Conservation (phyloP, 2,113 vertebrate species). For the Argyrosomus japonicus region DNA sequence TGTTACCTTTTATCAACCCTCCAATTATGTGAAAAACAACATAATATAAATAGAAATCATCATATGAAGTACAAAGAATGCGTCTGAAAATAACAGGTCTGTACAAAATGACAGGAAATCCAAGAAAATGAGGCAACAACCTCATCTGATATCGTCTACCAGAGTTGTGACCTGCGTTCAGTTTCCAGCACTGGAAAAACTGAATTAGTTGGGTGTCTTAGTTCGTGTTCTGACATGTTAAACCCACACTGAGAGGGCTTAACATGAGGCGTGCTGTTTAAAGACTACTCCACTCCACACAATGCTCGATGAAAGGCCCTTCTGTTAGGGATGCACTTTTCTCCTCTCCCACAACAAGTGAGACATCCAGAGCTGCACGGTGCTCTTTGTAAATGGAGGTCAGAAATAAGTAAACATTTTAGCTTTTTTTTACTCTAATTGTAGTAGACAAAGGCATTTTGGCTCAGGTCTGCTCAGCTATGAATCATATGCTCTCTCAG, state of each 20-base stretch:
- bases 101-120: conserved; percentile 28
- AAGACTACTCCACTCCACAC: conserved; percentile 49
- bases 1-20: conserved; percentile 7
- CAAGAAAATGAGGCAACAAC: conserved; percentile 16
- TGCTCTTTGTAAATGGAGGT: conserved; percentile 55
- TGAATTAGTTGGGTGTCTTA: conserved; percentile 45
- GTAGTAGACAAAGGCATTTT: conserved; percentile 44
- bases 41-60: not conserved
- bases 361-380: conserved; percentile 39
- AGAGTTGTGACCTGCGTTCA: conserved; percentile 19
- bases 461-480: conserved; percentile 15
- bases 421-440: conserved; percentile 35
- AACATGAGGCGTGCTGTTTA: conserved; percentile 50
- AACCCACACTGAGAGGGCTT: conserved; percentile 59
- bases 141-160: conserved; percentile 15
- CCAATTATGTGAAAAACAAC: not conserved
- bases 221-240: conserved; percentile 70
- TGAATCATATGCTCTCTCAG: conserved; percentile 52
- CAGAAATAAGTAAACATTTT: conserved; percentile 64
- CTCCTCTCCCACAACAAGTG: conserved; percentile 59
- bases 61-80: not conserved
- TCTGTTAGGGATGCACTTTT: conserved; percentile 43
- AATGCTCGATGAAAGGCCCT: conserved; percentile 53
- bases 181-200: conserved; percentile 42
- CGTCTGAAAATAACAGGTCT: not conserved